Evolutionary conservation across 2,797 vertebrate genomes (phyloP).

Genomic region (Aotus griseimembra): DNA sequence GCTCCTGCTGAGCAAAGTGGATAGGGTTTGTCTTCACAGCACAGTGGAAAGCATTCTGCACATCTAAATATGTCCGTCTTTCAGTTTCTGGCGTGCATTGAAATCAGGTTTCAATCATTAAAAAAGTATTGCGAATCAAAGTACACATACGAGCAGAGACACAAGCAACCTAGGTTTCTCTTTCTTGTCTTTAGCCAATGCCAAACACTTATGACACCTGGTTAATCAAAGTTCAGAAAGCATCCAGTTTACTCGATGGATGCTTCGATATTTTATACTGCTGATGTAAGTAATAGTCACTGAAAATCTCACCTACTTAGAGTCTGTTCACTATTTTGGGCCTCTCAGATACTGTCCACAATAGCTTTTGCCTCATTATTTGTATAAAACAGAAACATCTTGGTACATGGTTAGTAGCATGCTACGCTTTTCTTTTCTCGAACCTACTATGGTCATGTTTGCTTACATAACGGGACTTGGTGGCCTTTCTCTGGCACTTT

Average conservation of each 20-base stretch:
- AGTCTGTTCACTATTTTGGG: not conserved
- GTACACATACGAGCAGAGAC: not conserved
- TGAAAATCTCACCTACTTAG: not conserved
- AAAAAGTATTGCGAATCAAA: not conserved
- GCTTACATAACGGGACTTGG: not conserved
- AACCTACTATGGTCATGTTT: not conserved
- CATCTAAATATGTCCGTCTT: not conserved
- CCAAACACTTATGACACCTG: not conserved
- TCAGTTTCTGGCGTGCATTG: not conserved
- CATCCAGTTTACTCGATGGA: rapidly evolving
- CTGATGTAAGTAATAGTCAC: rapidly evolving
- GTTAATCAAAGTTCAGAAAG: not conserved
- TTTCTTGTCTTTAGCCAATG: not conserved
- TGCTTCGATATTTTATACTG: not conserved
- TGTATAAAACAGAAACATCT: not conserved
- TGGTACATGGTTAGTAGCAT: rapidly evolving
- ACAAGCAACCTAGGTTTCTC: not conserved
- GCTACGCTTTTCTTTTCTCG: not conserved
- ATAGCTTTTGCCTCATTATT: not conserved
- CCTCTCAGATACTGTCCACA: not conserved
- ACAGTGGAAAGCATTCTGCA: not conserved
- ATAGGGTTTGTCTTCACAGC: not conserved
- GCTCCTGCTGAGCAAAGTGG: rapidly evolving
- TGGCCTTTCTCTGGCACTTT: not conserved
- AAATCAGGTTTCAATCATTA: not conserved